phyloP scores from a whole-genome alignment of 2,797 vertebrate species.

The Centropyge bicolor region DNA sequence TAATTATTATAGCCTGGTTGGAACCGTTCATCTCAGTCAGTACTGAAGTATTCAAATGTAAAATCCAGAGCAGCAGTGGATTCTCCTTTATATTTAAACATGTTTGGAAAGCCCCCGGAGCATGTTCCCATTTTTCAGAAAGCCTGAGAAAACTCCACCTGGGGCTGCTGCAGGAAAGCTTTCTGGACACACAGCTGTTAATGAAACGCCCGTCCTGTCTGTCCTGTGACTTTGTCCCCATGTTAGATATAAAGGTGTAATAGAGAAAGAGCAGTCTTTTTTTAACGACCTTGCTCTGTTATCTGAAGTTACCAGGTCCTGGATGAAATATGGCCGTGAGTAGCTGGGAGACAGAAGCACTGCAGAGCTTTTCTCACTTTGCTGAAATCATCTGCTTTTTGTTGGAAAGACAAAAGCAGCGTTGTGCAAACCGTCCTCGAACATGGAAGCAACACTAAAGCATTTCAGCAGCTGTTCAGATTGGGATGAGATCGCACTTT shows the following conservation, averaged over 20 bases:
- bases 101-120: too few relatives aligned
- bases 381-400: constrained; percentile 34
- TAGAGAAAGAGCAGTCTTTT: not conserved
- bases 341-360: not conserved
- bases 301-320: constrained; percentile 26
- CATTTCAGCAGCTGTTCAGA: not conserved
- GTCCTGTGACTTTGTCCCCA: constrained; percentile 17
- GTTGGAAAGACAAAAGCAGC: not conserved
- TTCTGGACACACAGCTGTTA: not conserved
- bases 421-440: not conserved
- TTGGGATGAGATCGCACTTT: not conserved
- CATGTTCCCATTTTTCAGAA: too few relatives aligned
- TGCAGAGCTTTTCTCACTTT: constrained; percentile 20
- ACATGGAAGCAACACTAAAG: not conserved
- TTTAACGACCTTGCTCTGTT: not conserved
- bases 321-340: constrained; percentile 29
- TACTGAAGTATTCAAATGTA: too few relatives aligned
- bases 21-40: too few relatives aligned
- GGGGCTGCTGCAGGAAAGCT: not conserved
- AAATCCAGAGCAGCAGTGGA: too few relatives aligned
- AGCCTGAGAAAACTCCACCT: not conserved
- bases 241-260: constrained; percentile 2
- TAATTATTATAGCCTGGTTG: too few relatives aligned
- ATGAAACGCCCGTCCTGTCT: constrained; percentile 1
- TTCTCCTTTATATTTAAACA: too few relatives aligned